phyloP scores from a whole-genome alignment of 2,113 vertebrate genomes.

The Lophura nycthemera region DNA sequence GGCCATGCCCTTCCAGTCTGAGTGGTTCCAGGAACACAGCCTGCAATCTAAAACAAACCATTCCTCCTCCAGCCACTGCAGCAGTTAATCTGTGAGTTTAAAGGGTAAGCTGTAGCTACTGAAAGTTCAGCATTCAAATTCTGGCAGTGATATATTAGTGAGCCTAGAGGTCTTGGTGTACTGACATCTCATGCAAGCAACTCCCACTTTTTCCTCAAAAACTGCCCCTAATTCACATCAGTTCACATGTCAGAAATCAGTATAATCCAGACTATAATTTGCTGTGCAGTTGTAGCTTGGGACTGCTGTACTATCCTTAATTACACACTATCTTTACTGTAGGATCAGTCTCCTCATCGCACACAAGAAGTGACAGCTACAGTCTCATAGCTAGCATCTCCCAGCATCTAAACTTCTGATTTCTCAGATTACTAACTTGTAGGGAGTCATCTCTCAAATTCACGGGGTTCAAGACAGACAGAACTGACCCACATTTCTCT shows the following conservation, averaged over 20 bases:
- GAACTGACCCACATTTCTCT: background rate
- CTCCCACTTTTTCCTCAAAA: background rate
- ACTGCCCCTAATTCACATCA: background rate
- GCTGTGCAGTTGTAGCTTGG: background rate
- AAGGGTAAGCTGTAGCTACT: slow-evolving; percentile 10
- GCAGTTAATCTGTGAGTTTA: background rate
- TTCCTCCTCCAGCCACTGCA: background rate
- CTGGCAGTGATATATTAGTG: slow-evolving; percentile 13
- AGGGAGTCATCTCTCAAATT: background rate
- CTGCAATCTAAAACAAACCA: background rate
- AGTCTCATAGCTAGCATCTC: background rate
- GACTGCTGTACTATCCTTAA: background rate
- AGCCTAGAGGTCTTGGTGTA: background rate
- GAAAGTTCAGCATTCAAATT: slow-evolving; percentile 18
- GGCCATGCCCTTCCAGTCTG: background rate
- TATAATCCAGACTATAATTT: background rate
- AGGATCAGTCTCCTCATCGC: background rate
- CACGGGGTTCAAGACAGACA: background rate
- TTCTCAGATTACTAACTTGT: background rate
- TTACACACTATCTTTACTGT: background rate
- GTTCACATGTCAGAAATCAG: background rate
- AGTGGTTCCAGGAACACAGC: background rate
- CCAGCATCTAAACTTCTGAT: background rate
- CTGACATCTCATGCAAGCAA: background rate
- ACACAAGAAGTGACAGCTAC: background rate